Conservation (phyloP, 2,888 invertebrate species). For the Himalopsyche japonica region DNA sequence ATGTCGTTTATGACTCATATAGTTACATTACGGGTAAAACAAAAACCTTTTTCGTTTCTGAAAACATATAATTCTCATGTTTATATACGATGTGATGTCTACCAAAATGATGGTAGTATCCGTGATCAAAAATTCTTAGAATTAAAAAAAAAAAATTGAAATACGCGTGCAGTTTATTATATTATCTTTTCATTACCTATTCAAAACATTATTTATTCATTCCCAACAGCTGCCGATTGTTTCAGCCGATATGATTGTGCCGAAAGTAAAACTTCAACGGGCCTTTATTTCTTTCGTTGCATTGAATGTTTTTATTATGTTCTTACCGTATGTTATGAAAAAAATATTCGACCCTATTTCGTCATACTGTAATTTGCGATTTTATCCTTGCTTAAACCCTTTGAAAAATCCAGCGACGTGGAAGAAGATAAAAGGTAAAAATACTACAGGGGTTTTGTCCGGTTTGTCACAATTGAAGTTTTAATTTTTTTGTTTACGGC, state of each 20-base stretch:
- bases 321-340: background rate
- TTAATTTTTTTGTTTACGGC: background rate
- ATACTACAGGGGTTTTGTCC: background rate
- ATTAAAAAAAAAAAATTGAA: too few relatives aligned
- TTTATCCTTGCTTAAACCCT: constrained; percentile 28
- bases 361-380: constrained; percentile 32
- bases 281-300: background rate
- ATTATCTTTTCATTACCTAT: background rate
- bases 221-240: background rate
- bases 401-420: constrained; percentile 10
- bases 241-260: constrained; percentile 3
- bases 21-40: too few relatives aligned
- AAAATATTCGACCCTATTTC: background rate
- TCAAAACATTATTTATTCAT: background rate
- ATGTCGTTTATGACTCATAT: too few relatives aligned
- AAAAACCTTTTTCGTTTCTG: too few relatives aligned
- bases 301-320: constrained; percentile 15
- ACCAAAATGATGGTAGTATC: too few relatives aligned
- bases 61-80: too few relatives aligned
- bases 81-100: too few relatives aligned
- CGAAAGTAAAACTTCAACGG: background rate
- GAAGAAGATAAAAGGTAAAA: background rate
- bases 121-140: too few relatives aligned
- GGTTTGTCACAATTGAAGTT: background rate
- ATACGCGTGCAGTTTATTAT: too few relatives aligned